A percentile compares a stretch with the other conserved stretches of the same genome.
Evolutionary conservation across 2,113 vertebrate species (phyloP).

Genomic region (Hydrochoerus hydrochaeris): DNA sequence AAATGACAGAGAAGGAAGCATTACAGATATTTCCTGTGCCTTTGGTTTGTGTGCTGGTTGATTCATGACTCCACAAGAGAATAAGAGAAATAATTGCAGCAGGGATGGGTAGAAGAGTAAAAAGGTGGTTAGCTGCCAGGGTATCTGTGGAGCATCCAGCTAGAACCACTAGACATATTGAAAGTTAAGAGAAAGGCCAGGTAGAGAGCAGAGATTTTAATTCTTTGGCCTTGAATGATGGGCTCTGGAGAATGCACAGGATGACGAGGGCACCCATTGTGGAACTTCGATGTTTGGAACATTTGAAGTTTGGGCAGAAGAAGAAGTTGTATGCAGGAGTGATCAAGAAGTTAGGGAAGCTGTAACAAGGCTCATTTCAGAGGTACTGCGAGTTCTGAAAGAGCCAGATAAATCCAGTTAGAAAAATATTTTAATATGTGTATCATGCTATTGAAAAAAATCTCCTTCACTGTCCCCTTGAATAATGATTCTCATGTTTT

Average conservation of each 20-base stretch:
- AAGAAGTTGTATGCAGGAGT: background rate
- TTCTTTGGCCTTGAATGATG: background rate
- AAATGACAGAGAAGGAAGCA: background rate
- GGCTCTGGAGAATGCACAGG: fast-evolving
- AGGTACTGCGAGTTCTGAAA: background rate
- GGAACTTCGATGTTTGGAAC: background rate
- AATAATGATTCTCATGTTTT: background rate
- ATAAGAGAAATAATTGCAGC: background rate
- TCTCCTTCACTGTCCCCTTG: background rate
- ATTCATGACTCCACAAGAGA: background rate
- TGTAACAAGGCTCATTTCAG: background rate
- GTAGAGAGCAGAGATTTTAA: background rate
- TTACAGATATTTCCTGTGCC: background rate
- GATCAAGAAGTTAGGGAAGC: background rate
- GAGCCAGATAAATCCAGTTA: background rate
- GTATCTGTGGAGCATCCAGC: background rate
- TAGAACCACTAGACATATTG: background rate
- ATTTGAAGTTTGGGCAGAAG: background rate
- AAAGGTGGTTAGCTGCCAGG: background rate
- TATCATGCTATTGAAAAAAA: background rate
- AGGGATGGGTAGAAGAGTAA: background rate
- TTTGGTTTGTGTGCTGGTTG: background rate
- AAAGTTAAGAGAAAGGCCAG: background rate
- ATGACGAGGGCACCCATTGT: background rate
- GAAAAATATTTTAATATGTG: background rate